Evolutionary conservation across 2,113 vertebrate species (phyloP).

Genomic region (Zapus hudsonius): DNA sequence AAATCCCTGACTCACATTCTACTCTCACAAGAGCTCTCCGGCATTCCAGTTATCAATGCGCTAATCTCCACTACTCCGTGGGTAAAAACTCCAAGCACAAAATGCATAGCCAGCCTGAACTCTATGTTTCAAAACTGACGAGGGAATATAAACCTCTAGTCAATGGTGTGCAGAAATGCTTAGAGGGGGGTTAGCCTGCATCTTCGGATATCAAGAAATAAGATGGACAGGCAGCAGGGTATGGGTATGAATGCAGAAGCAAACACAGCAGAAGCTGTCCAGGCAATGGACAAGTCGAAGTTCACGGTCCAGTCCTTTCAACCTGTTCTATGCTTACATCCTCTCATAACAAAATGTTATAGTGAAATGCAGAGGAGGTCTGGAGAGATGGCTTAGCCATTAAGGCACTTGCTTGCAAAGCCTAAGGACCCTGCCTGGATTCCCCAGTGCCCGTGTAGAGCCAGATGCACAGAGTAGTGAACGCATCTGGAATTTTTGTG

Average conservation of each 20-base stretch:
- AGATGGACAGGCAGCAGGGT: neutral
- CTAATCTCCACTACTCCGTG: neutral
- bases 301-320: neutral
- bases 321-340: neutral
- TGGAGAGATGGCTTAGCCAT: no score
- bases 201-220: conserved; percentile 2
- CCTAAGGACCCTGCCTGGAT: no score
- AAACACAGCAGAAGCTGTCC: neutral
- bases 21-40: neutral
- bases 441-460: no score
- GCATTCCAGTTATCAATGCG: neutral
- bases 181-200: neutral
- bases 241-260: neutral
- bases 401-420: no score
- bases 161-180: neutral
- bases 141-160: neutral
- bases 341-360: neutral
- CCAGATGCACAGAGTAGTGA: no score
- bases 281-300: neutral
- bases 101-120: neutral
- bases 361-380: neutral
- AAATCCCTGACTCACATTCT: conserved; percentile 22
- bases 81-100: conserved; percentile 21
- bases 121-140: neutral
- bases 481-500: no score